Evolutionary conservation across 2,888 invertebrate genomes (phyloP).

Genomic region (Linnaemya vulpina): DNA sequence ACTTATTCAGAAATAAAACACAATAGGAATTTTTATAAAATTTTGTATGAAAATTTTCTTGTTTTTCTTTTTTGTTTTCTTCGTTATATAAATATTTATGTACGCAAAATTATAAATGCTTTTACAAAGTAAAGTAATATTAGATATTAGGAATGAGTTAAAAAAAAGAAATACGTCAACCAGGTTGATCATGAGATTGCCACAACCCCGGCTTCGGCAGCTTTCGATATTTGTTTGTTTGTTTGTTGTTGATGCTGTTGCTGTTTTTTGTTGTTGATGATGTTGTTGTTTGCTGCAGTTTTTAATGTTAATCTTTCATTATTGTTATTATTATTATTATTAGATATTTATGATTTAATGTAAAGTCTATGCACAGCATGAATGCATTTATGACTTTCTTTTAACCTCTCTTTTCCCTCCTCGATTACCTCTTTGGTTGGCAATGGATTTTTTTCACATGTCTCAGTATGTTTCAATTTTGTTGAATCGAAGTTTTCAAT

Average conservation of each 20-base stretch:
- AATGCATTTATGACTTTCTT: conserved; percentile 75
- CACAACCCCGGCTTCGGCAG: conserved; percentile 58
- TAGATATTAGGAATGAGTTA: conserved; percentile 74
- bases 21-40: conserved; percentile 51
- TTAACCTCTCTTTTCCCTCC: conserved; percentile 89
- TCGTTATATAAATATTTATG: conserved; percentile 73
- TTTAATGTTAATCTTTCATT: conserved; percentile 18
- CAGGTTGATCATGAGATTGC: conserved; percentile 61
- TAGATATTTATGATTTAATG: conserved; percentile 53
- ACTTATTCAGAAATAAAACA: conserved; percentile 41
- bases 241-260: conserved; percentile 19
- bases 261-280: conserved; percentile 24
- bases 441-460: conserved; percentile 95
- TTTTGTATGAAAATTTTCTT: conserved; percentile 71
- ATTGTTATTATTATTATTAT: conserved; percentile 31
- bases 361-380: conserved; percentile 34
- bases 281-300: conserved; percentile 34
- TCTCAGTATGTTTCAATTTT: conserved; percentile 96
- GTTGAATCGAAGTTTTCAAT: conserved; percentile 96
- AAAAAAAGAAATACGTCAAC: conserved; percentile 72
- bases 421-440: conserved; percentile 96
- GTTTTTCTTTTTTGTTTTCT: conserved; percentile 48
- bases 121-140: conserved; percentile 74
- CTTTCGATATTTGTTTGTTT: conserved; percentile 11
- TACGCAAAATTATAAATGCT: conserved; percentile 73